Evolutionary conservation across 2,113 vertebrate genomes (phyloP), one percentile per base, ranked within the genome.

Genomic region (Epinephelus fuscoguttatus): DNA sequence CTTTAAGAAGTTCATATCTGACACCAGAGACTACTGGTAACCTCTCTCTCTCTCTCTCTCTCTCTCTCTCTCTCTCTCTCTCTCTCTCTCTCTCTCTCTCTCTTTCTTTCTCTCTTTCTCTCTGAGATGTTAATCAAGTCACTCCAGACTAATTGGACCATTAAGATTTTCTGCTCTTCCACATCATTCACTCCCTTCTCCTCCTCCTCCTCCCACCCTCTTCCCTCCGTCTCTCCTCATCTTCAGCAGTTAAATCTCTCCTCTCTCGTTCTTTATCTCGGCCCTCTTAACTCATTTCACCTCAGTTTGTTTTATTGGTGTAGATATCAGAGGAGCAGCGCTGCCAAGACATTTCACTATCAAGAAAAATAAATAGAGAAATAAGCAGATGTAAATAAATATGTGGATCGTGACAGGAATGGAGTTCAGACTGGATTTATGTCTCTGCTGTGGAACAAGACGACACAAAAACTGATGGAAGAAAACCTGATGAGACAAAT

Each of bases 81-180:
- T n/a, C n/a, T n/a, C n/a, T n/a, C 37, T 50, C 49, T 57, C 63
- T 91, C 78, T 87, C 49, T 57, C 63, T 91, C 78, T 87, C 49
- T 57, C 63, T 91, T 75, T 85, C 49, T 57, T 57, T 91, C 78
- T 87, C 49, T 57, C 63, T 91, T 75, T 87, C 49, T 57, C 63
- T 91, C 78, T 87, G 62, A 81, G 45, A 61, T n/a, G 89, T 93
- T 92, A 89, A 78, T 82, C 75, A 75, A 69, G n/a, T 53, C n/a
- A 73, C 72, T 91, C 60, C 84, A 88, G 89, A 91, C 89, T 94
- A 92, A 93, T 93, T 94, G 89, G 81, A 53, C 92, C 87, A 92
- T 94, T 94, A 93, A 91, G 91, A 84, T 88, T 90, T 89, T 91
- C 81, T 80, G 85, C 75, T 88, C 83, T 8, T 0, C 70, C 81